These are phyloP conservation scores for Pseudopipra pipra DNA, from an alignment of 2,113 vertebrate genomes.

Conservation along the genomic window DNA sequence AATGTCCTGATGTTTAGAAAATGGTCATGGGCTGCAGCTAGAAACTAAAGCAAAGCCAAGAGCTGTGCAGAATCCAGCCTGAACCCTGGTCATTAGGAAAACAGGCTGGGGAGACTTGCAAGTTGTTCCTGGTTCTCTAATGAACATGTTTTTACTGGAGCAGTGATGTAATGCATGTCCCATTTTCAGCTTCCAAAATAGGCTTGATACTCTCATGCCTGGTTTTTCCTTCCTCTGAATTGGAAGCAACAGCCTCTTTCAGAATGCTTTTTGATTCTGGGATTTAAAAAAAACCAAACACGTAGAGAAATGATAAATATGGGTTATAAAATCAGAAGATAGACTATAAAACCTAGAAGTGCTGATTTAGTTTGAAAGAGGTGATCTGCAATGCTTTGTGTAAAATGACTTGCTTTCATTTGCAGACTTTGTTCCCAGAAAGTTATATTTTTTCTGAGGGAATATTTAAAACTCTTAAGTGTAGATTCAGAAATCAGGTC, in stretches of 20 bases:
- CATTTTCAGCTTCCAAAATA: constrained; percentile 15
- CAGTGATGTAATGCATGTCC: neutral
- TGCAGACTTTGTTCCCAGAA: neutral
- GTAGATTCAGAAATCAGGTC: neutral
- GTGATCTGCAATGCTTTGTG: neutral
- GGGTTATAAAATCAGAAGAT: neutral
- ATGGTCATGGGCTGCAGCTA: neutral
- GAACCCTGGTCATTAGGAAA: neutral
- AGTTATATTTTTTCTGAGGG: neutral
- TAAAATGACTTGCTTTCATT: neutral
- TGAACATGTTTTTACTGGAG: neutral
- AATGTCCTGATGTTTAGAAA: neutral
- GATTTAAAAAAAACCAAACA: neutral
- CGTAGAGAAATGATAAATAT: neutral
- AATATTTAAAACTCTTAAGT: neutral
- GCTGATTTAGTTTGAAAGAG: neutral
- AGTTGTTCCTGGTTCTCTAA: neutral
- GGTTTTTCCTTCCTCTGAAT: neutral
- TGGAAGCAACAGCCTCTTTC: neutral
- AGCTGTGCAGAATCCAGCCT: neutral
- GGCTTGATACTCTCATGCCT: neutral
- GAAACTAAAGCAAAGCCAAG: neutral
- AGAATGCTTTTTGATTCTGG: neutral
- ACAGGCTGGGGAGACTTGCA: neutral
- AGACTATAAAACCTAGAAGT: neutral